Evolutionary conservation across 2,888 invertebrate genomes (phyloP).

Genomic region (Leptinotarsa haldemani): DNA sequence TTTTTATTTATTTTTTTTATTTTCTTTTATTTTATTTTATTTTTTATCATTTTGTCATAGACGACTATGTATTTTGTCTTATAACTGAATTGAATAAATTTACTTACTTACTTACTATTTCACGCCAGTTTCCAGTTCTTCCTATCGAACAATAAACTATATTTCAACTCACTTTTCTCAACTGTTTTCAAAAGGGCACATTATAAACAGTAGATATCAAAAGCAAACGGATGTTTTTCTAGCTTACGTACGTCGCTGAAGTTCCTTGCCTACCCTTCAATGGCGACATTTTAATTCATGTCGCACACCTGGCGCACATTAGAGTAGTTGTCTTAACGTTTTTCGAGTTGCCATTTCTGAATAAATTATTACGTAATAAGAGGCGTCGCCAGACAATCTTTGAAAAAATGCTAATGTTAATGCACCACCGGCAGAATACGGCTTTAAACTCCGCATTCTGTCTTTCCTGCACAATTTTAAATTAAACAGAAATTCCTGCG

Average conservation of each 20-base stretch:
- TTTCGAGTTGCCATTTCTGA: slow-evolving; percentile 12
- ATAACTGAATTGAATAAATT: too few species aligned
- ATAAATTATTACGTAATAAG: slow-evolving; percentile 24
- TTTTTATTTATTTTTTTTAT: too few species aligned
- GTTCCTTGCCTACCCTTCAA: not conserved
- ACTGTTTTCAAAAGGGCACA: too few species aligned
- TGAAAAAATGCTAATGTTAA: slow-evolving; percentile 17
- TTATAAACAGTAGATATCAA: too few species aligned
- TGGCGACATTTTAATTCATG: slow-evolving; percentile 9
- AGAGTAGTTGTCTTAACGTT: slow-evolving; percentile 12
- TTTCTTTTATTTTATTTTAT: too few species aligned
- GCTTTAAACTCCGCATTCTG: slow-evolving; percentile 1
- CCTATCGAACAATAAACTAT: too few species aligned
- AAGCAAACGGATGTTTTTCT: not conserved
- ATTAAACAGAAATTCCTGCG: slow-evolving; percentile 15
- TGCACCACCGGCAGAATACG: slow-evolving; percentile 8
- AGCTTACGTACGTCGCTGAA: not conserved
- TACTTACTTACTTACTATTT: too few species aligned
- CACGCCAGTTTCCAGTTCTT: too few species aligned
- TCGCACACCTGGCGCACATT: slow-evolving; percentile 14
- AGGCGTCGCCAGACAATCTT: slow-evolving; percentile 6
- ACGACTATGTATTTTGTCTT: too few species aligned
- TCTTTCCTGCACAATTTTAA: slow-evolving; percentile 10
- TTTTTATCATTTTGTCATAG: too few species aligned
- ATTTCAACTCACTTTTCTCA: too few species aligned